phyloP scores from a whole-genome alignment of 2,888 invertebrate genomes.

The Prosapia bicincta region DNA sequence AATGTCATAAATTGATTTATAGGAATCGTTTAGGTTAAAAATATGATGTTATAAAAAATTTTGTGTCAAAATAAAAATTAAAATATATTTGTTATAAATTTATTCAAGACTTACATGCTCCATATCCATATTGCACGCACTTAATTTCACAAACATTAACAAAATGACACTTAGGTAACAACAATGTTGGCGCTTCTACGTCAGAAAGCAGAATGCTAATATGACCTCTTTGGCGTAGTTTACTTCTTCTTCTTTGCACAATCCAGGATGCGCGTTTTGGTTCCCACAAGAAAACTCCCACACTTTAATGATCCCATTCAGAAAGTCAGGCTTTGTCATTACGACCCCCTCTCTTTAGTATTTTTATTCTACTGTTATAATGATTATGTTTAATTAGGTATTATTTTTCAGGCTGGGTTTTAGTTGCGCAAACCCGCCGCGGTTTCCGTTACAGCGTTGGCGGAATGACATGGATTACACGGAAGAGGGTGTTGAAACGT shows the following conservation, averaged over 20 bases:
- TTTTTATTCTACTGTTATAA: conserved; percentile 22
- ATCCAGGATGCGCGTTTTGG: conserved; percentile 27
- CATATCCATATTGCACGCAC: not conserved
- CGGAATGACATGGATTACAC: not conserved
- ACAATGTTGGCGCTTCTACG: not conserved
- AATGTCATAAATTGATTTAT: no score
- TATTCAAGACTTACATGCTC: not conserved
- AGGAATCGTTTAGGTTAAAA: no score
- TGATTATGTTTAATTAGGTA: conserved; percentile 27
- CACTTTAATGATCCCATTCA: conserved; percentile 23
- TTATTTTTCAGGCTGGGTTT: not conserved
- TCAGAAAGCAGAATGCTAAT: conserved; percentile 26
- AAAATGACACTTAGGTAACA: not conserved
- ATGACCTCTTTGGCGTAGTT: conserved; percentile 25
- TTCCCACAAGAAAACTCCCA: conserved; percentile 29
- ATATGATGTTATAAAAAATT: no score
- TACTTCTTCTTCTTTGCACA: conserved; percentile 22
- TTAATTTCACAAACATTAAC: not conserved
- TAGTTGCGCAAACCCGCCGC: not conserved
- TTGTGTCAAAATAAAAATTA: no score
- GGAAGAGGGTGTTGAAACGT: not conserved
- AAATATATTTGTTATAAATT: no score
- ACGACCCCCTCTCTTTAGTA: conserved; percentile 15
- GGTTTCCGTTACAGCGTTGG: not conserved
- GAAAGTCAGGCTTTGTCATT: conserved; percentile 11